These are phyloP conservation scores for Tauraco hartlaubi DNA, from an alignment of 2,797 vertebrate genomes.

Conservation along the genomic window DNA sequence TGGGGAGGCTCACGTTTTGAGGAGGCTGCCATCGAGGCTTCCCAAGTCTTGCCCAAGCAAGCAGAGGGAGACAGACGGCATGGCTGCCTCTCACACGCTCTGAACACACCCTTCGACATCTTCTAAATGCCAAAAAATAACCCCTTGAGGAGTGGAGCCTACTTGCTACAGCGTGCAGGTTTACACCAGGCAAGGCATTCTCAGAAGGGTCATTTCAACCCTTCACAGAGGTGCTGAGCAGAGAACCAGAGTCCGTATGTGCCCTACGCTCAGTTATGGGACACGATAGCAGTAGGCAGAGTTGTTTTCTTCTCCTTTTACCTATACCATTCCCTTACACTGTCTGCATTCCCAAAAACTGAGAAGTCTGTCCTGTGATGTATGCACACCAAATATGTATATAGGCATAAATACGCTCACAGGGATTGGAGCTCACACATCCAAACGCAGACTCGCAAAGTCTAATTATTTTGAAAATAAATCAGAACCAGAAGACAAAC, in stretches of 20 bases:
- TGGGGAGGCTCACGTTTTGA: not conserved
- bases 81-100: fast-evolving
- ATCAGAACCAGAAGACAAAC: constrained; percentile 20
- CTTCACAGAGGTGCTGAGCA: not conserved
- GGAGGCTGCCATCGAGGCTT: not conserved
- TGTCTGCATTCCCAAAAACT: not conserved
- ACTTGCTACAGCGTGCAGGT: not conserved
- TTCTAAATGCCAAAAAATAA: not conserved
- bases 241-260: fast-evolving
- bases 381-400: too few species aligned
- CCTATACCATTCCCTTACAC: fast-evolving
- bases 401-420: not conserved
- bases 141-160: not conserved
- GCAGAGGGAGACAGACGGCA: not conserved
- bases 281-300: fast-evolving
- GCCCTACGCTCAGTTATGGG: fast-evolving
- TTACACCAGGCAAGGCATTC: not conserved
- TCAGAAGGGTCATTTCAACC: not conserved
- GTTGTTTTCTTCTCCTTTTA: not conserved
- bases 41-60: not conserved
- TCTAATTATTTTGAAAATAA: constrained; percentile 15
- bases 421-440: not conserved
- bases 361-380: not conserved
- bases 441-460: not conserved
- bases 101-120: not conserved